Evolutionary conservation across 2,113 vertebrate species (phyloP).

Genomic region (Jaculus jaculus): DNA sequence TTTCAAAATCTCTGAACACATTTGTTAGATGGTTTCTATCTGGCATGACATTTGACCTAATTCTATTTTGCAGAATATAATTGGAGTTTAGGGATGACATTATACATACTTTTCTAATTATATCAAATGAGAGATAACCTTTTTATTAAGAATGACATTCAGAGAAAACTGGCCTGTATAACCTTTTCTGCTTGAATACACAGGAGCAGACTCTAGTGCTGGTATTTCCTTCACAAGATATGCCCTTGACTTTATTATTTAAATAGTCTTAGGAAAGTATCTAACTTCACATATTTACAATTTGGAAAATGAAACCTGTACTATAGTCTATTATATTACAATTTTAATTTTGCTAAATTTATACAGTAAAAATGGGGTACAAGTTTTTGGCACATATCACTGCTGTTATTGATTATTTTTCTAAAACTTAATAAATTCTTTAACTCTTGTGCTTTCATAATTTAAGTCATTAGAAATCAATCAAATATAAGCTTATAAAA

Average conservation of each 20-base stretch:
- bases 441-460: not conserved
- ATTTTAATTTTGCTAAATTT: not conserved
- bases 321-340: not conserved
- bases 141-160: constrained; percentile 37
- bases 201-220: not conserved
- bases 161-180: not conserved
- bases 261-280: not conserved
- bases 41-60: constrained; percentile 25
- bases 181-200: not conserved
- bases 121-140: constrained; percentile 28
- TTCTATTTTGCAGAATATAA: constrained; percentile 49
- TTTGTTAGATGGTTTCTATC: constrained; percentile 10
- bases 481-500: constrained; percentile 22
- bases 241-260: not conserved
- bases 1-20: constrained; percentile 42
- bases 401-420: not conserved
- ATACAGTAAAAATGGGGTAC: not conserved
- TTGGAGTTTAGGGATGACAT: constrained; percentile 3
- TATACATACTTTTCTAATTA: constrained; percentile 46
- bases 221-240: not conserved
- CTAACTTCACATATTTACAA: not conserved
- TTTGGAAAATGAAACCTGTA: not conserved
- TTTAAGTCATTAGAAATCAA: not conserved
- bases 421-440: not conserved
- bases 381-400: not conserved